Conservation (phyloP, 2,888 invertebrate genomes). For the Mongoloraphidia duomilia region DNA sequence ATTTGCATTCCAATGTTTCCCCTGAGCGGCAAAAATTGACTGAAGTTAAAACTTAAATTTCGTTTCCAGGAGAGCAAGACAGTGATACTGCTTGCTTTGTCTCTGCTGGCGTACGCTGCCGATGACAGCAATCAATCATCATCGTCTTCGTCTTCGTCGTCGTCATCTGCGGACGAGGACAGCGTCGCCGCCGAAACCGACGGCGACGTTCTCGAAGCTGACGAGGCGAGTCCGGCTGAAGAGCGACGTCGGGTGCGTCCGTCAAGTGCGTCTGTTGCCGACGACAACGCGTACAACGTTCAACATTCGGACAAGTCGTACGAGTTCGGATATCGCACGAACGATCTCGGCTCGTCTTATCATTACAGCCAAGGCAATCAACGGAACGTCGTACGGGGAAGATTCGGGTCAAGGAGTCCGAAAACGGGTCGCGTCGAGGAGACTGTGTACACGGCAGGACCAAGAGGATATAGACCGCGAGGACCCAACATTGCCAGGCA, state of each 20-base stretch:
- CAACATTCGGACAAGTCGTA: slow-evolving; percentile 59
- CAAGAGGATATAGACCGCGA: slow-evolving; percentile 61
- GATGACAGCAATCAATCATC: too few relatives aligned
- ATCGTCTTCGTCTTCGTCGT: too few relatives aligned
- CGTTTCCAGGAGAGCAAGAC: too few relatives aligned
- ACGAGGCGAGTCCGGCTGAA: too few relatives aligned
- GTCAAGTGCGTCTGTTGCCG: slow-evolving; percentile 33
- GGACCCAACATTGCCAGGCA: slow-evolving; percentile 61
- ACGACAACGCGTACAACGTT: slow-evolving; percentile 37
- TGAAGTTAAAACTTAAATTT: too few relatives aligned
- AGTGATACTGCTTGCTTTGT: too few relatives aligned
- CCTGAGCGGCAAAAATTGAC: too few relatives aligned
- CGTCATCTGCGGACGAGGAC: too few relatives aligned
- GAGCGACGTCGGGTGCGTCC: slow-evolving; percentile 6
- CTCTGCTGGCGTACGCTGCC: too few relatives aligned
- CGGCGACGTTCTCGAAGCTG: too few relatives aligned
- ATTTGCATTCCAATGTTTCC: too few relatives aligned
- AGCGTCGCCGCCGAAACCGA: too few relatives aligned
- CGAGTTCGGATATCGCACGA: slow-evolving; percentile 55
- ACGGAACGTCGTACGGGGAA: slow-evolving; percentile 49
- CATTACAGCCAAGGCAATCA: slow-evolving; percentile 53
- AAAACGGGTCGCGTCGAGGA: slow-evolving; percentile 52
- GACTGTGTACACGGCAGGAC: slow-evolving; percentile 61
- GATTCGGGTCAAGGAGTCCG: slow-evolving; percentile 61
- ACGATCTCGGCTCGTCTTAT: slow-evolving; percentile 55